Evolutionary conservation across 1,140 invertebrate genomes (phyloP), one percentile per base, ranked within the genome.

Genomic region (Pseudachorutes palmiensis): DNA sequence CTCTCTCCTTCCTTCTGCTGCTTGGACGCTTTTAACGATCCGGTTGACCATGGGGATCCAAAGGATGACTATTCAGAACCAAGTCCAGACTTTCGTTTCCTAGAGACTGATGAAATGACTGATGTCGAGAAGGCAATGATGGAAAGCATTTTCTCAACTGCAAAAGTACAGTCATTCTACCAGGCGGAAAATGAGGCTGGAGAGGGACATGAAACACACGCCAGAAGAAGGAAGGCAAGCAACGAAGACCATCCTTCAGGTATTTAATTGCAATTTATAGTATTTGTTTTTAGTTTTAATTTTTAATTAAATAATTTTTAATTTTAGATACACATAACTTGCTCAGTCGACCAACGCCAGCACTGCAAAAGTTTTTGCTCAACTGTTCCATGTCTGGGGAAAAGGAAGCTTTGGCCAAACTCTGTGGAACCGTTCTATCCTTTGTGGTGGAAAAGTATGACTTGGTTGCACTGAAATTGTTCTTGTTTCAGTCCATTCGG

Each of bases 371-470:
- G 9, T 79, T 81, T 68, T 77, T 87, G n/a, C 87, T 87, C 24
- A 24, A 55, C 2, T 59, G 49, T 0, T 58, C 62, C 16, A 32
- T n/a, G 14, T n/a, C 31, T 0, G 48, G 28, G 22, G 69, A 73
- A 31, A 30, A 31, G 2, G 67, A 69, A 22, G 70, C 69, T 0
- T 65, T 73, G 45, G 55, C 30, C 14, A 69, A 62, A 62, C 60
- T 73, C 61, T 73, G 72, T 49, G 36, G 58, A 9, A 65, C 49
- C 0, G 88, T 92, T 0, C 86, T 95, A 81, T 79, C 85, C 1
- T 95, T 96, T 74, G 84, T 94, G 22, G 82, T 90, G 12, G 89
- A 94, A 74, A 85, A 89, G 65, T 91, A 94, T 75, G 89, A 95
- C 76, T 80, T 95, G 22, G 85, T 88, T 29, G 84, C 86, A 28